Conservation (phyloP, 2,797 vertebrate genomes). For the Acipenser ruthenus region DNA sequence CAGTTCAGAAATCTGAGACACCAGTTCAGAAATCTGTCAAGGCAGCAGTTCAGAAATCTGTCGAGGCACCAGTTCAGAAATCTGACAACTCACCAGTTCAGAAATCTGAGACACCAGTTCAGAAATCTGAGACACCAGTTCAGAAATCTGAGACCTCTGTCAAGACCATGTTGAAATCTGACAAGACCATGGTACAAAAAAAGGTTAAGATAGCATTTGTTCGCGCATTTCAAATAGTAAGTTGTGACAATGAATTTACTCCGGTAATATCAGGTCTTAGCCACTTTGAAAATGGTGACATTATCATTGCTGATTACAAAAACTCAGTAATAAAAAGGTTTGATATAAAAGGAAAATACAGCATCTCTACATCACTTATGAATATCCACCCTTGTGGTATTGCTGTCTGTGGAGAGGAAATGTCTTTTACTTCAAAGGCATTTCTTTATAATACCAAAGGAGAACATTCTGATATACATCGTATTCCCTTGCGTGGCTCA, state of each 20-base stretch:
- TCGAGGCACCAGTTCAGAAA: too few relatives aligned
- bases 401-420: constrained; percentile 14
- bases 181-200: too few relatives aligned
- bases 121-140: too few relatives aligned
- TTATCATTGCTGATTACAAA: constrained; percentile 10
- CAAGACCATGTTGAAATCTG: too few relatives aligned
- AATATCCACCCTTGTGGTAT: constrained; percentile 17
- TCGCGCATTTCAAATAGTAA: constrained; percentile 9
- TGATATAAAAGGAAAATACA: neutral
- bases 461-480: constrained; percentile 7
- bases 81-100: too few relatives aligned
- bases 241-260: neutral
- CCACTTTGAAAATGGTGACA: constrained; percentile 11
- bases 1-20: too few relatives aligned
- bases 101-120: neutral
- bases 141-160: too few relatives aligned
- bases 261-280: constrained; percentile 17
- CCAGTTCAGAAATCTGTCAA: too few relatives aligned
- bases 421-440: constrained; percentile 25
- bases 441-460: constrained; percentile 19
- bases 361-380: constrained; percentile 1
- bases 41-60: too few relatives aligned
- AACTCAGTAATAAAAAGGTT: constrained; percentile 16
- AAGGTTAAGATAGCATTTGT: neutral
- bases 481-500: constrained; percentile 19